These are phyloP conservation scores for Zoanthus sociatus DNA, from an alignment of 92 coral and sea anemone species.

Conservation along the genomic window DNA sequence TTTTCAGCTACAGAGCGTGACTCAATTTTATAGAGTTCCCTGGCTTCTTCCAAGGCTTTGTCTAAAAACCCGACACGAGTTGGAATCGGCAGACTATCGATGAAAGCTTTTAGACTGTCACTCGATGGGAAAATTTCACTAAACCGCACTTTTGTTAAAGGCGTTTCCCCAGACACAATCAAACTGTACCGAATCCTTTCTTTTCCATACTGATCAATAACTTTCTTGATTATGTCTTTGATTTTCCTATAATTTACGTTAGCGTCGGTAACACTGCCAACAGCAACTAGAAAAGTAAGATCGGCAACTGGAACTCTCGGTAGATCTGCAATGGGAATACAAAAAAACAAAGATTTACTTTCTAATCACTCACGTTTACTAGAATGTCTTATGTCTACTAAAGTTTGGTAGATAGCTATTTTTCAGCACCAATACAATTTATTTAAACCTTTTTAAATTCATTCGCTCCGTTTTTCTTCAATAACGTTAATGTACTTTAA, in stretches of 20 bases:
- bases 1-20: conserved; percentile 80
- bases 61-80: conserved; percentile 67
- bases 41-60: conserved; percentile 72
- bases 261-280: conserved; percentile 23
- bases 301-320: conserved; percentile 37
- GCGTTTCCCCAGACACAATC: conserved; percentile 46
- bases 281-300: conserved; percentile 50
- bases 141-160: conserved; percentile 62
- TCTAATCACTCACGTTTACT: too few species aligned
- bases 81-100: conserved; percentile 60
- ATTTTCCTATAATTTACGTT: conserved; percentile 24
- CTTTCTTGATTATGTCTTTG: conserved; percentile 25
- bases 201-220: conserved; percentile 41
- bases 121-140: conserved; percentile 54
- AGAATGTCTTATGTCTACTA: too few species aligned
- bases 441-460: too few species aligned
- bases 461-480: too few species aligned
- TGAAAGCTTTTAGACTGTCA: conserved; percentile 45
- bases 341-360: too few species aligned
- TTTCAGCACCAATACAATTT: too few species aligned
- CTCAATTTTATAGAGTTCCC: conserved; percentile 54
- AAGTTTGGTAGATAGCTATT: too few species aligned
- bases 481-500: too few species aligned
- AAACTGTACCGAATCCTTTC: conserved; percentile 51
- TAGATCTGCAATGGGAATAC: conserved; percentile 9